Percentiles rank a stretch among this genome's conserved stretches.
phyloP scores from a whole-genome alignment of 1,140 invertebrate species.

The Monomorium pharaonis region DNA sequence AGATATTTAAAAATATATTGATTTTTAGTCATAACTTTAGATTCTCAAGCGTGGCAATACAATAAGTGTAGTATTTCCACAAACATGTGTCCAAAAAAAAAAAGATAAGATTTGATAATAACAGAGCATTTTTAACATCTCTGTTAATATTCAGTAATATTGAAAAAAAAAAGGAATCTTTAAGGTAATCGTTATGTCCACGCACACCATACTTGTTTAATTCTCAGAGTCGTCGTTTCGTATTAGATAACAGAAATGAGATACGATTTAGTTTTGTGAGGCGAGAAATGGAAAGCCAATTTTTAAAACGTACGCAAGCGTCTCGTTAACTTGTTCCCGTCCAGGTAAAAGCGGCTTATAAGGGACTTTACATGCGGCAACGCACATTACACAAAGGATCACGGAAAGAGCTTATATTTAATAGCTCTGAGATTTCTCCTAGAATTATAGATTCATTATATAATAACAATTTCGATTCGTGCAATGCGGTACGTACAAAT shows the following conservation, averaged over 20 bases:
- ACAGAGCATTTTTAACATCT: neutral
- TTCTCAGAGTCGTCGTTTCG: conserved; percentile 53
- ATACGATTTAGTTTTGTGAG: conserved; percentile 58
- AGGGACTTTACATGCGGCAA: conserved; percentile 57
- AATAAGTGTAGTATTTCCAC: neutral
- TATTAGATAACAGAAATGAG: conserved; percentile 70
- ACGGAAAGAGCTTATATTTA: neutral
- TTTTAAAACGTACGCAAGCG: conserved; percentile 49
- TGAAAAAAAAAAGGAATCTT: conserved; percentile 22
- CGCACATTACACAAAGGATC: conserved; percentile 47
- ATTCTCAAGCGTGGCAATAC: too few species aligned
- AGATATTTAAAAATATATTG: neutral
- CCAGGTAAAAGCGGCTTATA: conserved; percentile 62
- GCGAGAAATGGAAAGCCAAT: conserved; percentile 19
- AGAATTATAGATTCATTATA: neutral
- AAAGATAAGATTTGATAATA: neutral
- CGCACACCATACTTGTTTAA: conserved; percentile 72
- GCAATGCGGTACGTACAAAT: neutral
- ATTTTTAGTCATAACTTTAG: neutral
- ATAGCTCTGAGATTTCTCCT: neutral
- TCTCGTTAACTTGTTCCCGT: conserved; percentile 61
- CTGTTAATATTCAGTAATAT: neutral
- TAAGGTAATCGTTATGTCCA: conserved; percentile 36
- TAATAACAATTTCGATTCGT: neutral
- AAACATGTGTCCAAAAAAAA: neutral